phyloP scores from a whole-genome alignment of 2,797 vertebrate genomes.

The Brotula barbata region DNA sequence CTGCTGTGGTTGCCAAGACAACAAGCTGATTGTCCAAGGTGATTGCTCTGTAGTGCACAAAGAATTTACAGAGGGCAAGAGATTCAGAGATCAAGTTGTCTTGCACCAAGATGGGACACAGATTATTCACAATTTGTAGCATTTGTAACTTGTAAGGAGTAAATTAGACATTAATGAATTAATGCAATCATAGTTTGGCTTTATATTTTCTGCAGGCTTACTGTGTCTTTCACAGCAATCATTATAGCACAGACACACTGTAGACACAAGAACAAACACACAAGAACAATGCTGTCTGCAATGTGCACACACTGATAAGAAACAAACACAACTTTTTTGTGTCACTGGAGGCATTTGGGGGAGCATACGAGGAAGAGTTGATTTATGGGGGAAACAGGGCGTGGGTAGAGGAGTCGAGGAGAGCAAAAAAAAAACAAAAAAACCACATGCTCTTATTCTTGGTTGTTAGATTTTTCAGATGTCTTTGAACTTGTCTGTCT shows the following conservation, averaged over 20 bases:
- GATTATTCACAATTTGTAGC: conserved; percentile 44
- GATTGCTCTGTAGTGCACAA: conserved; percentile 83
- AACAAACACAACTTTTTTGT: conserved; percentile 21
- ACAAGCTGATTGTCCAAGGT: conserved; percentile 93
- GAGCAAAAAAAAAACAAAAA: conserved; percentile 14
- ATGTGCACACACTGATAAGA: conserved; percentile 32
- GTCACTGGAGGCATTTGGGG: conserved; percentile 34
- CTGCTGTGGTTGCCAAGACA: conserved; percentile 87
- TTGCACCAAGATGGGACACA: conserved; percentile 35
- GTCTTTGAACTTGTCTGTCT: conserved; percentile 46
- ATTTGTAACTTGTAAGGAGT: conserved; percentile 47
- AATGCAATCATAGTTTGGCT: too few relatives aligned
- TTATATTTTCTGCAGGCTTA: too few relatives aligned
- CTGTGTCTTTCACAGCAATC: conserved; percentile 45
- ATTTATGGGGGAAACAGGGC: conserved; percentile 27
- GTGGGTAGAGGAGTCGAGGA: conserved; percentile 5
- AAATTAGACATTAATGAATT: conserved; percentile 26
- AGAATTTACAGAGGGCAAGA: conserved; percentile 34
- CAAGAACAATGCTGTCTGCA: conserved; percentile 25
- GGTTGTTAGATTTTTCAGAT: conserved; percentile 3
- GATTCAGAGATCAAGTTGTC: conserved; percentile 26
- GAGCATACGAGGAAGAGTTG: conserved; percentile 28
- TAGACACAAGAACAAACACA: conserved; percentile 7
- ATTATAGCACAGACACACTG: conserved; percentile 42
- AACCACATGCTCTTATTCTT: too few relatives aligned